phyloP scores from a whole-genome alignment of 1,140 invertebrate genomes.

The Ceratina calcarata region DNA sequence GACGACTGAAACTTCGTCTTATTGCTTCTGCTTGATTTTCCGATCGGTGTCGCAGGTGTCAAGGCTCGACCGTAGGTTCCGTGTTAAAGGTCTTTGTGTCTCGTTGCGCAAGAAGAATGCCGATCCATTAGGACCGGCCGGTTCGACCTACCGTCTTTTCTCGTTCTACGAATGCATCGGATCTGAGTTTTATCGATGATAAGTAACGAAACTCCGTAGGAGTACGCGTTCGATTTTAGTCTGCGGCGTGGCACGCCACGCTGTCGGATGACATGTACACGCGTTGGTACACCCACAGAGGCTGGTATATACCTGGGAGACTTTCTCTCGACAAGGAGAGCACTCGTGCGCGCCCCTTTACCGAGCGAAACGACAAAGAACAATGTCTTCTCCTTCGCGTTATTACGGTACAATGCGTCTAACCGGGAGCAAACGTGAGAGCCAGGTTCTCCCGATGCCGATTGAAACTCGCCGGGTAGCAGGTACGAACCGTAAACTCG shows the following conservation, averaged over 20 bases:
- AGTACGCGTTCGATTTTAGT: no score
- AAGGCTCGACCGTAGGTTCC: constrained; percentile 53
- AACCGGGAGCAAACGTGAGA: constrained; percentile 22
- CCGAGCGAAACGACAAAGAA: constrained; percentile 43
- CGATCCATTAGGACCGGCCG: constrained; percentile 58
- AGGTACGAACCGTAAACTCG: neutral
- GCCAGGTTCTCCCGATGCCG: neutral
- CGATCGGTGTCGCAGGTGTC: constrained; percentile 54
- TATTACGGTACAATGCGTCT: constrained; percentile 33
- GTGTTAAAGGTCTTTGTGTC: constrained; percentile 65
- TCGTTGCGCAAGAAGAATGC: constrained; percentile 67
- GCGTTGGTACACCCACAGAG: constrained; percentile 29
- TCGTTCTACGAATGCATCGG: no score
- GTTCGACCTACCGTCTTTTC: neutral
- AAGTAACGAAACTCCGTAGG: no score
- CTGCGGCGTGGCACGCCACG: constrained; percentile 12
- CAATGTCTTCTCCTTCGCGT: constrained; percentile 53
- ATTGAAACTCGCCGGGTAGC: neutral
- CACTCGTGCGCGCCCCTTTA: constrained; percentile 53
- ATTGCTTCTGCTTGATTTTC: neutral
- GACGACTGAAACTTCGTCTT: no score
- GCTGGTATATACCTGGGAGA: constrained; percentile 32
- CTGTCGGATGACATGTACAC: neutral
- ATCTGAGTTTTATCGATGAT: neutral
- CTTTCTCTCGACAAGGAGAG: constrained; percentile 65